These are phyloP conservation scores for Macrochelys suwanniensis DNA, from an alignment of 2,797 vertebrate species.

Conservation along the genomic window DNA sequence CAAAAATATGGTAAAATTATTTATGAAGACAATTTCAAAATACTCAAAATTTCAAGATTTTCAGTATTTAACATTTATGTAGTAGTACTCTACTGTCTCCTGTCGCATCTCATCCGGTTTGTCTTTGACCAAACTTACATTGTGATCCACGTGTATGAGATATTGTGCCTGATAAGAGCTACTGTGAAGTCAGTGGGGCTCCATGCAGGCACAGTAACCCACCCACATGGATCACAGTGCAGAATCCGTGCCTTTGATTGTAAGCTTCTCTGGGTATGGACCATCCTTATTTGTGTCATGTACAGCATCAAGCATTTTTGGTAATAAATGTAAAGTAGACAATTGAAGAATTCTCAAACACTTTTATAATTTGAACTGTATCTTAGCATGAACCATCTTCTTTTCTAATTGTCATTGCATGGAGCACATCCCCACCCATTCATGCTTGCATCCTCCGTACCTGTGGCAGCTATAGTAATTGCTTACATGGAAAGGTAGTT, in stretches of 20 bases:
- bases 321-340: neutral
- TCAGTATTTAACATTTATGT: conserved; percentile 1
- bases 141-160: neutral
- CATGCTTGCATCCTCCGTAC: neutral
- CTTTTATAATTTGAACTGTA: too few relatives aligned
- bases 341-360: neutral
- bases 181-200: neutral
- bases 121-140: neutral
- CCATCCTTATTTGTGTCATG: conserved; percentile 13
- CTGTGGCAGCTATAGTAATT: neutral
- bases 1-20: neutral
- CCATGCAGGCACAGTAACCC: neutral
- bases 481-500: neutral
- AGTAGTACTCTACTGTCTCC: neutral
- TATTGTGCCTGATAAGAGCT: neutral
- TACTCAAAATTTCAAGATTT: conserved; percentile 1
- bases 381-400: too few relatives aligned
- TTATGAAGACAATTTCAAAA: conserved; percentile 33
- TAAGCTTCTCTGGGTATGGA: neutral
- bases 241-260: neutral
- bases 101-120: neutral
- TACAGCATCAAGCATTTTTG: neutral
- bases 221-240: neutral
- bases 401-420: neutral
- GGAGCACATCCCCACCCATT: neutral